These are phyloP conservation scores for Zaprionus ghesquierei DNA, from an alignment of 1,140 invertebrate genomes.

Conservation along the genomic window DNA sequence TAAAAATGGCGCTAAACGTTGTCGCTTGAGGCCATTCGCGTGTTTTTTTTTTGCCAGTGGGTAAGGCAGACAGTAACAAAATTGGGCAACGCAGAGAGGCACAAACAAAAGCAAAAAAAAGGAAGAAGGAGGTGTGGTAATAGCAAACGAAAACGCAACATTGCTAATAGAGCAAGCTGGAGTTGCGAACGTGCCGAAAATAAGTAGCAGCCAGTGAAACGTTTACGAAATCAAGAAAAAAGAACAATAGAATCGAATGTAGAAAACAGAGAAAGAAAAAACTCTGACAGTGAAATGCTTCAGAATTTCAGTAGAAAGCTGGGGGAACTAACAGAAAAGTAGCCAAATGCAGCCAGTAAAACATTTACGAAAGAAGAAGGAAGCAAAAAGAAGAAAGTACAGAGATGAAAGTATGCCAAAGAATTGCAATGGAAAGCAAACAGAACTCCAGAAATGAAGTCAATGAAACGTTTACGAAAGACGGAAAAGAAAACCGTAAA, in stretches of 20 bases:
- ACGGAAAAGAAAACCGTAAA: no score
- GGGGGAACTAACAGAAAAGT: neutral
- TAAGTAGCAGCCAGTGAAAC: neutral
- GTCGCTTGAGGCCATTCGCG: slow-evolving; percentile 61
- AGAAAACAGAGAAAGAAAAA: neutral
- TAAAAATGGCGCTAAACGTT: slow-evolving; percentile 61
- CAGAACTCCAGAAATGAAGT: no score
- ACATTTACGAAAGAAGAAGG: neutral
- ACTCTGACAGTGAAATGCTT: neutral
- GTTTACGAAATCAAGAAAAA: neutral
- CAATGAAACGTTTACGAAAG: no score
- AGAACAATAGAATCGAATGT: neutral
- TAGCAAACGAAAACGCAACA: neutral
- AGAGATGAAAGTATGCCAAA: no score
- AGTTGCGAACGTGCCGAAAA: neutral
- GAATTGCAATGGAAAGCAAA: no score
- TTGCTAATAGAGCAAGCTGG: neutral
- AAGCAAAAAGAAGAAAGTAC: no score
- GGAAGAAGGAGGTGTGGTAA: neutral
- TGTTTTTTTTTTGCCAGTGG: no score
- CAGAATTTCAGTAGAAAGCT: neutral
- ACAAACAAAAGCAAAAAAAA: neutral
- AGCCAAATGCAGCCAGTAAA: neutral
- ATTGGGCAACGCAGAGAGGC: neutral
- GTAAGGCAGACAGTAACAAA: neutral